Evolutionary conservation across 2,797 vertebrate genomes (phyloP).

Genomic region (Sebastes paucispinis): DNA sequence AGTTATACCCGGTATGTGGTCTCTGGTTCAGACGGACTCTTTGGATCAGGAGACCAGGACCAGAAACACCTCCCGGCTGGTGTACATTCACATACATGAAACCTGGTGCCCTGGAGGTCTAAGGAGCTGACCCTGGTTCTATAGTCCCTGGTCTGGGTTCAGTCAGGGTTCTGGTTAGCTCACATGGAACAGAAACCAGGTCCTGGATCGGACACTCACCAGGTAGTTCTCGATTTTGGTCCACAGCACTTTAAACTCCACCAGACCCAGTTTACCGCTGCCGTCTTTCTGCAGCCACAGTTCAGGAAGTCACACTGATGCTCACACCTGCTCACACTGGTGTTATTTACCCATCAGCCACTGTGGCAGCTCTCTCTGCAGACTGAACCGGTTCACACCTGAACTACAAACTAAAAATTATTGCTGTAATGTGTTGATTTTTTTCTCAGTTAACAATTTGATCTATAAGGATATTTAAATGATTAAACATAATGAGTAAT

Average conservation of each 20-base stretch:
- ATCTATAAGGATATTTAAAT: not conserved
- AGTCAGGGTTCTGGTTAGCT: not conserved
- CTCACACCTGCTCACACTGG: not conserved
- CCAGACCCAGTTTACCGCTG: conserved; percentile 87
- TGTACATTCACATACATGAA: too few relatives aligned
- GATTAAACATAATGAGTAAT: not conserved
- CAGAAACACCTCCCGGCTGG: not conserved
- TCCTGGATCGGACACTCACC: conserved; percentile 69
- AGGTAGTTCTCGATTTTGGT: conserved; percentile 88
- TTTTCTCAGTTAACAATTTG: too few relatives aligned
- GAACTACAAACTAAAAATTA: not conserved
- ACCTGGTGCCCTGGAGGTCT: not conserved
- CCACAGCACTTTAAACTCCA: conserved; percentile 91
- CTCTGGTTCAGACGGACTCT: too few relatives aligned
- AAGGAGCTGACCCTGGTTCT: too few relatives aligned
- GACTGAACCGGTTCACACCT: not conserved
- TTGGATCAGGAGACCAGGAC: not conserved
- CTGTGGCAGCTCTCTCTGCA: not conserved
- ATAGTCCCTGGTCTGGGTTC: not conserved
- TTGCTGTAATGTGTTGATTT: too few relatives aligned
- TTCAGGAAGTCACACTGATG: conserved; percentile 28
- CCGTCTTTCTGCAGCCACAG: conserved; percentile 78
- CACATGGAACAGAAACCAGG: not conserved
- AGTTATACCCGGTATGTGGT: too few relatives aligned
- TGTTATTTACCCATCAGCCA: not conserved